Evolutionary conservation across 2,113 vertebrate species (phyloP), one percentile per base, ranked within the genome.

Genomic region (Pygoscelis adeliae): DNA sequence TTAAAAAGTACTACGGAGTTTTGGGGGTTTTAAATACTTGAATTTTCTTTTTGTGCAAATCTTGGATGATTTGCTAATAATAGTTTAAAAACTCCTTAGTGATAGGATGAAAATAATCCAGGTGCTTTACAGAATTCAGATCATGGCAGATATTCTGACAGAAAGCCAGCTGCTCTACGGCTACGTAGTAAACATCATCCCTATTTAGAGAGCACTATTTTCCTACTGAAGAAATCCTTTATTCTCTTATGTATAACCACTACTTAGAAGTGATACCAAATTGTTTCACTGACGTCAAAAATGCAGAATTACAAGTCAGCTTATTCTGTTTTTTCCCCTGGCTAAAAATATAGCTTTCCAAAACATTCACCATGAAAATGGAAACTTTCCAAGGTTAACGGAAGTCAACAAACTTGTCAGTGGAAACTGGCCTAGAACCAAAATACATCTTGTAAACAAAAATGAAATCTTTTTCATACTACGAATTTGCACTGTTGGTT

Each of bases 211-310:
- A 94, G 56, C 38, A 72, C 23, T 89, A 9, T 72, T 94, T 67
- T 90, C 26, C 25, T 85, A 20, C 19, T 87, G 80, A 96, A 94
- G 61, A 92, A 93, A 89, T 79, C 20, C 53, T 97, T 97, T 95
- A 94, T 97, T 94, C 69, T 91, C 32, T 62, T 63, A 91, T 83
- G 44, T 52, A 34, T 71, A 95, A 95, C 89, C 91, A 81, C 83
- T 91, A 72, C 71, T 95, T 83, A 90, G 59, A 92, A 89, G 46
- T 69, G 59, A 89, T 40, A 92, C n/a, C 58, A 97, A 95, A 96
- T 86, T 94, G 80, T 92, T 96, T 89, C 89, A 86, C 80, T 97
- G 96, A 97, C 59, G 42, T 94, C 49, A 96, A 90, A 90, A 96
- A 77, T 49, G 44, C 77, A 86, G 69, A 96, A 96, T 83, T 96